phyloP scores from a whole-genome alignment of 1,140 invertebrate species.

The Bombus consobrinus region DNA sequence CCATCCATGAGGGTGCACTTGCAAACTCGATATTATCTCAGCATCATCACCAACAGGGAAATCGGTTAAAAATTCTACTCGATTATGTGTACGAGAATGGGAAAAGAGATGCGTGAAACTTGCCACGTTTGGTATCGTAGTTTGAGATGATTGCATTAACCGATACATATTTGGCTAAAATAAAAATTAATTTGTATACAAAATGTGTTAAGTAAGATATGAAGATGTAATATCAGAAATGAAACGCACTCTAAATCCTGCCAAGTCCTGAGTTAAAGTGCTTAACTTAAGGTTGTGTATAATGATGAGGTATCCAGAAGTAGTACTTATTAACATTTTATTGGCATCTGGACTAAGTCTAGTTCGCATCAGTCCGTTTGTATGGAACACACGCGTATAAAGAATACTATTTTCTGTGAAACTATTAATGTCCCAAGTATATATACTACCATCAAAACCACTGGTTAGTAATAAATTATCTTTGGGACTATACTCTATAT shows the following conservation, averaged over 20 bases:
- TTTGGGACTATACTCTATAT: constrained; percentile 95
- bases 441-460: constrained; percentile 96
- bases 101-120: constrained; percentile 92
- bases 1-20: constrained; percentile 96
- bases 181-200: constrained; percentile 13
- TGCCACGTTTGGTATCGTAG: constrained; percentile 90
- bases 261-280: constrained; percentile 90
- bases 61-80: constrained; percentile 95
- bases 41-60: constrained; percentile 94
- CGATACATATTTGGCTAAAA: constrained; percentile 93
- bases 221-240: background rate
- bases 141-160: constrained; percentile 93
- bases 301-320: constrained; percentile 94
- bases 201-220: background rate
- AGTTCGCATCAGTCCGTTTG: constrained; percentile 94
- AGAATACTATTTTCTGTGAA: constrained; percentile 90
- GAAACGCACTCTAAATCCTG: constrained; percentile 90
- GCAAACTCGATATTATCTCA: constrained; percentile 93
- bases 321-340: constrained; percentile 95
- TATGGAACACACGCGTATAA: constrained; percentile 92
- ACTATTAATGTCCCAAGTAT: constrained; percentile 97
- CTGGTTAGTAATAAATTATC: constrained; percentile 94
- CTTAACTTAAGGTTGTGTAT: constrained; percentile 94
- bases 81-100: constrained; percentile 88
- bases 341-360: constrained; percentile 91